Base-by-base conservation (phyloP, 2,797 vertebrate species). In the Hoplostethus atlanticus region DNA sequence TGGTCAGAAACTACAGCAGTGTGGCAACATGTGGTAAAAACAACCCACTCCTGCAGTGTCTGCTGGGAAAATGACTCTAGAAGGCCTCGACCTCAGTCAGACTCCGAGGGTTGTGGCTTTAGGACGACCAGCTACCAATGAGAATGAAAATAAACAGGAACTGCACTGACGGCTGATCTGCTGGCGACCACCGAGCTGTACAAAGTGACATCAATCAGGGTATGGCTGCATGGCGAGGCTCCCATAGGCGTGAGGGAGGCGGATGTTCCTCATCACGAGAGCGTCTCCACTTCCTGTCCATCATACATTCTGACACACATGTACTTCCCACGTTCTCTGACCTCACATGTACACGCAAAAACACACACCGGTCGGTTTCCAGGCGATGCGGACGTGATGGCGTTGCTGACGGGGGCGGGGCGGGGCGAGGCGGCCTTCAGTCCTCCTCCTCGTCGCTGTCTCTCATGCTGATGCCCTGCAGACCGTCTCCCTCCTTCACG, bases 371-470 rank as follows among this genome's bases (percentile, higher is more conserved):
- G 34, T 5, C 4, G 34, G 4, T 34, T 34, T 3, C 31, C 6
- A 6, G 31, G 31, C 2, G 31, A 31, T 31, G 5, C 2, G 31
- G 31, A 34, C 2, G 31, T 4, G 31, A 34, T 6, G 31, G 31
- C 6, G 31, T 6, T 34, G 31, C 31, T 34, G 31, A 34, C 31
- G 11, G 15, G 25, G 21, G 58, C 40, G 48, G 31, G 16, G 15
- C 25, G 15, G 36, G 54, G 13, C 64, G 65, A 28, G 13, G 30
- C 2, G 16, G 38, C 6, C 48, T 65, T 93, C 53, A 97, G 52
- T 96, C 95, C 48, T 97, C 96, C 64, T 98, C 97, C 89, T 98
- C 96, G 2, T 99, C 97, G 2, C 97, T 99, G 94, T 99, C 97
- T 77, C 96, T 97, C 97, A 99, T 99, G 9, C 96, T 96, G 86